Base-by-base conservation (phyloP, 1,140 invertebrate genomes). In the Drosophila bipectinata region DNA sequence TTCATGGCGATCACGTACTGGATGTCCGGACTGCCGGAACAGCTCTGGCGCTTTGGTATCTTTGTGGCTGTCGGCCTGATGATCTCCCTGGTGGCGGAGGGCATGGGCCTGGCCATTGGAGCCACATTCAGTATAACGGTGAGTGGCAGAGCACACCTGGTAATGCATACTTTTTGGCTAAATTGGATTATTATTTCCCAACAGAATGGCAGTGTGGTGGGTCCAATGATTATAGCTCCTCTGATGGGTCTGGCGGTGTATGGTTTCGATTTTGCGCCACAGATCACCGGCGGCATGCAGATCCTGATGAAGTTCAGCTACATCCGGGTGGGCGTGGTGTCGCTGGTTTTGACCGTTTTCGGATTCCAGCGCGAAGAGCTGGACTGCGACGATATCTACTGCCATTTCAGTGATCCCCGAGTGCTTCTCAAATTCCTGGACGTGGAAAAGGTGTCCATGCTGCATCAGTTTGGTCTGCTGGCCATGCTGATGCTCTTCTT, bases 131-230 rank as follows among this genome's bases (percentile, higher is more conserved):
- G 92, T 84, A 93, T 95, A 57, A 93, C 93, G 67, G 94, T 95
- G 92, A 92, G 93, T 62, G 12, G 8, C 2, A 18, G 1, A 12
- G 4, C 39, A n/a, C n/a, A 14, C 41, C 41, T 3, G 1, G 12
- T 26, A 28, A 3, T 47, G 3, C 15, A 51, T 53, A 28, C 18
- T 32, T 45, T 15, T 45, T 6, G 28, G 18, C 47, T 28, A 30
- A 59, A 44, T 3, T 7, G 2, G 9, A 30, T 6, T 49, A 21
- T 10, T 9, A 0, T 47, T 21, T 7, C 8, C 44, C 41, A 15
- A 47, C 90, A 95, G 94, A 95, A 95, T 69, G 94, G 94, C 47
- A 93, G 93, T 72, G 94, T 94, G 10, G 93, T 95, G 34, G 94
- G 94, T 4, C 94, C 94, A 1, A 80, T 94, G 56, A 90, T 93